Conservation (phyloP, 2,888 invertebrate species). For the Cephalotes varians region DNA sequence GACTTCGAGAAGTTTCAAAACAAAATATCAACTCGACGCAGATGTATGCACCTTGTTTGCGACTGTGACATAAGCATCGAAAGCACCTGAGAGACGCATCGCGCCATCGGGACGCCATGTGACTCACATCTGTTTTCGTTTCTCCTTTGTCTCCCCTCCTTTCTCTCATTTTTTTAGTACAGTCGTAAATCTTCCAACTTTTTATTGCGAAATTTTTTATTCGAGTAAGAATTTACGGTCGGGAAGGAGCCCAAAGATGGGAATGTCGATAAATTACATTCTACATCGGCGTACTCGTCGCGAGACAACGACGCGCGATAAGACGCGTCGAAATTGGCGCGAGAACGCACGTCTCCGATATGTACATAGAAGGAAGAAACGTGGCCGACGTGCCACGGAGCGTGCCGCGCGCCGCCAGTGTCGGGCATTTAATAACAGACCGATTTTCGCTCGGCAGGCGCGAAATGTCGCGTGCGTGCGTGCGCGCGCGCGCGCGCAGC, state of each 20-base stretch:
- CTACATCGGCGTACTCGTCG: not conserved
- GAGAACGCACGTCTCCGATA: not conserved
- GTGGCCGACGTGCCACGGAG: not conserved
- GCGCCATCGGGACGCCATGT: not conserved
- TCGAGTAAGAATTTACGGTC: not conserved
- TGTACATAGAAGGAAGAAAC: not conserved
- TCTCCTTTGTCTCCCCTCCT: not conserved
- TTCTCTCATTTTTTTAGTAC: not conserved
- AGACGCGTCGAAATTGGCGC: conserved; percentile 2
- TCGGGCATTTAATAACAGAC: not conserved
- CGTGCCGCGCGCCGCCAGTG: conserved; percentile 8
- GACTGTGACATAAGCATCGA: not conserved
- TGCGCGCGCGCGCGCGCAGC: not conserved
- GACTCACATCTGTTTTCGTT: not conserved
- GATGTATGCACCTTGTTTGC: not conserved
- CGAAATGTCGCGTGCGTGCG: not conserved
- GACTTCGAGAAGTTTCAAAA: too few species aligned
- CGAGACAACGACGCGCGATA: not conserved
- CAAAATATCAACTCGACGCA: too few species aligned
- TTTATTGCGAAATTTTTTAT: not conserved
- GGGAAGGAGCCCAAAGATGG: not conserved
- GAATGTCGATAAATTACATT: not conserved
- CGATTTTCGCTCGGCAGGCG: not conserved
- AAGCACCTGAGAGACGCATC: not conserved
- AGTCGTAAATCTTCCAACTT: not conserved